Evolutionary conservation across 2,797 vertebrate genomes (phyloP).

Genomic region (Falco concolor): DNA sequence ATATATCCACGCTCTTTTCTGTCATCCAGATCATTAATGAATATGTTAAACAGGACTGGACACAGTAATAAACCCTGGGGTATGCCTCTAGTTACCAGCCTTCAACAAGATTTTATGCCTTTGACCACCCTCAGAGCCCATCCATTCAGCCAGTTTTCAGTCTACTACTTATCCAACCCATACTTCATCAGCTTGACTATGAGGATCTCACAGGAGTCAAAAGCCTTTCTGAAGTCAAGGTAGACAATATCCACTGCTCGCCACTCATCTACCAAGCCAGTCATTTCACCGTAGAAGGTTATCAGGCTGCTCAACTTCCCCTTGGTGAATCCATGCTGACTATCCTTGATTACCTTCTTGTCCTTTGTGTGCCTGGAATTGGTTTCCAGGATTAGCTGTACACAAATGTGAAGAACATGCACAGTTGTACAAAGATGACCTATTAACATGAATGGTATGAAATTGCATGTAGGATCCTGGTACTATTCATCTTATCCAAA

Average conservation of each 20-base stretch:
- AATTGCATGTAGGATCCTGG: not conserved
- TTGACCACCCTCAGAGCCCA: not conserved
- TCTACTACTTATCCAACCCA: not conserved
- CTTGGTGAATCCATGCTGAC: not conserved
- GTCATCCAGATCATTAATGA: not conserved
- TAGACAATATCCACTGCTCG: not conserved
- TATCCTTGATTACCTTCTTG: not conserved
- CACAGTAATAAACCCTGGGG: not conserved
- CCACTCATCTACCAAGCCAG: not conserved
- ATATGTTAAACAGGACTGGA: not conserved
- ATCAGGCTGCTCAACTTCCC: not conserved
- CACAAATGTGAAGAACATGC: not conserved
- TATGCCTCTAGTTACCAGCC: not conserved
- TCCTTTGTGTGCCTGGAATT: not conserved
- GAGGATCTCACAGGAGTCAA: not conserved
- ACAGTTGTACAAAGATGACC: not conserved
- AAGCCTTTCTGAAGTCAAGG: not conserved
- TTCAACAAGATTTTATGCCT: not conserved
- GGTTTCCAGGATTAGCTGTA: not conserved
- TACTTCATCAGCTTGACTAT: not conserved
- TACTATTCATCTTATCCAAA: not conserved
- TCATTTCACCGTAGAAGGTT: not conserved
- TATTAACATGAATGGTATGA: not conserved
- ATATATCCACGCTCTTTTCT: not conserved
- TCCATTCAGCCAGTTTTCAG: not conserved